These are phyloP conservation scores for Uropetala carovei DNA, from an alignment of 2,888 invertebrate species.

Conservation along the genomic window DNA sequence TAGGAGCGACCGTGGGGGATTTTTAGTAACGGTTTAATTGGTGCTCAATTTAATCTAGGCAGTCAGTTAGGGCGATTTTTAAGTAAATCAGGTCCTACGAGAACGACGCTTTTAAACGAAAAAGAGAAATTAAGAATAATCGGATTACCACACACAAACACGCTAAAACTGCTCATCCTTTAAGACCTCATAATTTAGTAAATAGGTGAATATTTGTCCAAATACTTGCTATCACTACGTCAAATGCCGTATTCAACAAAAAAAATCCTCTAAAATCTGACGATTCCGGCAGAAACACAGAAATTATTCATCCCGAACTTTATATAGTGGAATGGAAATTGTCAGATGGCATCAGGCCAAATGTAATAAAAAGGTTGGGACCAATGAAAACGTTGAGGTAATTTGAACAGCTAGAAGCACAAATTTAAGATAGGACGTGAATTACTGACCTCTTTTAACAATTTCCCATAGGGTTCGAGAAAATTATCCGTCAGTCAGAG, in stretches of 20 bases:
- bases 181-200: not conserved
- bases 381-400: not conserved
- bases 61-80: not conserved
- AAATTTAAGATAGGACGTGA: slow-evolving; percentile 1
- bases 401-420: not conserved
- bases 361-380: slow-evolving; percentile 16
- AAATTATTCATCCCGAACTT: not conserved
- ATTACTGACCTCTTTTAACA: not conserved
- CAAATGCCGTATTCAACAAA: not conserved
- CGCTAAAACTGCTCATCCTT: not conserved
- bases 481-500: too few species aligned
- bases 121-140: not conserved
- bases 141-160: not conserved
- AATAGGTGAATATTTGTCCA: not conserved
- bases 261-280: not conserved
- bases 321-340: not conserved
- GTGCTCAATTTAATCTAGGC: slow-evolving; percentile 5
- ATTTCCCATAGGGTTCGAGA: too few species aligned
- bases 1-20: not conserved
- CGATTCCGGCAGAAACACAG: not conserved
- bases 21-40: not conserved
- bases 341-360: not conserved
- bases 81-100: not conserved
- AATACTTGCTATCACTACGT: not conserved
- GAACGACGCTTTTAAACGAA: too few species aligned